Evolutionary conservation across 2,888 invertebrate genomes (phyloP).

Genomic region (Pocota personata): DNA sequence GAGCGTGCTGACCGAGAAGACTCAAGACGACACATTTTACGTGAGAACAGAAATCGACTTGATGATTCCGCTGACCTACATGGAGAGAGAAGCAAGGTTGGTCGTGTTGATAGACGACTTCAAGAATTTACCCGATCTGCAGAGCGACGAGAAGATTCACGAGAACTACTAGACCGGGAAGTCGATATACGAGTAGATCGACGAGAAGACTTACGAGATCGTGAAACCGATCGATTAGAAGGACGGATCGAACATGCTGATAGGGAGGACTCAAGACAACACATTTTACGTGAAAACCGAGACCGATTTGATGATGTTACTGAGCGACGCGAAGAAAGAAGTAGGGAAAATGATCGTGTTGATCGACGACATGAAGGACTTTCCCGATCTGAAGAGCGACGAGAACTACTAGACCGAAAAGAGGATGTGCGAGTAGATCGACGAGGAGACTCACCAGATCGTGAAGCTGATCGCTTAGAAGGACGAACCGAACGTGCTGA

Average conservation of each 20-base stretch:
- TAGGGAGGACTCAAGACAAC: neutral
- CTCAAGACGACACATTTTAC: neutral
- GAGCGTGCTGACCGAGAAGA: conserved; percentile 5
- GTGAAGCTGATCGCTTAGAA: neutral
- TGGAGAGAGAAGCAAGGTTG: neutral
- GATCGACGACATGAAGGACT: neutral
- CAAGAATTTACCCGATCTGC: neutral
- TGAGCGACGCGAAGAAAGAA: neutral
- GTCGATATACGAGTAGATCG: neutral
- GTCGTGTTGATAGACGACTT: neutral
- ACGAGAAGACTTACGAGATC: neutral
- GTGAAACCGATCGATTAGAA: neutral
- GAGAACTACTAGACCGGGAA: neutral
- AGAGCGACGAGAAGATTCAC: neutral
- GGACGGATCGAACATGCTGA: neutral
- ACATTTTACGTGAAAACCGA: neutral
- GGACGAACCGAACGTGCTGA: neutral
- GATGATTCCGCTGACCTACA: neutral
- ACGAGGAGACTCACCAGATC: neutral
- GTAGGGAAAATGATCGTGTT: neutral
- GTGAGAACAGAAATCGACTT: neutral
- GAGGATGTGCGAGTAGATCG: neutral
- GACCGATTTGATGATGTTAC: neutral
- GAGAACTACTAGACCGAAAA: neutral
- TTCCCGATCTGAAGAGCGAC: neutral